A percentile compares a stretch with the other conserved stretches of the same genome.
These are phyloP conservation scores for Propsilocerus akamusi DNA, from an alignment of 1,140 invertebrate genomes.

Conservation along the genomic window DNA sequence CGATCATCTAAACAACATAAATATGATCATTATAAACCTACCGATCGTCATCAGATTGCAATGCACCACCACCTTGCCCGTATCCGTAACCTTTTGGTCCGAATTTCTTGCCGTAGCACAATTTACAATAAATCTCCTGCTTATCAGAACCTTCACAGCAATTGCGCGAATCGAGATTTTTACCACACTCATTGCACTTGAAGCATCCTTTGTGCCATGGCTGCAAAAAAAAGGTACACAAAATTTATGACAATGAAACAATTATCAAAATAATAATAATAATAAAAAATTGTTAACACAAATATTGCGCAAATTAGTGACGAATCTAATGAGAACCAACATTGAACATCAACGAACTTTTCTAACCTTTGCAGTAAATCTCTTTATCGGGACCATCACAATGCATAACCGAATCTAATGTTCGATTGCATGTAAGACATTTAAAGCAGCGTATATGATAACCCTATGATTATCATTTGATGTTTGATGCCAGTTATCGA, in stretches of 20 bases:
- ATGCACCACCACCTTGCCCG: conserved; percentile 75
- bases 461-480: conserved; percentile 31
- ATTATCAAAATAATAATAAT: conserved; percentile 6
- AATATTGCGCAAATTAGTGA: conserved; percentile 8
- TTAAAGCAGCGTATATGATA: conserved; percentile 85
- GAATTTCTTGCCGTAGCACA: conserved; percentile 86
- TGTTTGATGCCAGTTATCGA: conserved; percentile 5
- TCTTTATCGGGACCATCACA: conserved; percentile 84
- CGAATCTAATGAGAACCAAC: conserved; percentile 10
- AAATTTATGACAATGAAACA: conserved; percentile 1
- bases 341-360: conserved; percentile 13
- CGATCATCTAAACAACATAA: too few relatives aligned
- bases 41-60: conserved; percentile 49
- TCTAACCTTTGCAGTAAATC: conserved; percentile 80
- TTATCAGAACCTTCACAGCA: conserved; percentile 90
- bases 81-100: conserved; percentile 88
- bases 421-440: conserved; percentile 74
- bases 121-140: conserved; percentile 90
- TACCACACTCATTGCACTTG: conserved; percentile 83
- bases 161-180: conserved; percentile 89
- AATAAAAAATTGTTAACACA: conserved; percentile 5
- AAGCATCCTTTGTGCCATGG: conserved; percentile 88
- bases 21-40: background rate
- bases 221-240: conserved; percentile 18
- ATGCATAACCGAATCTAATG: conserved; percentile 81